Base-by-base conservation (phyloP, 1,140 invertebrate genomes). In the Teleopsis dalmanni region DNA sequence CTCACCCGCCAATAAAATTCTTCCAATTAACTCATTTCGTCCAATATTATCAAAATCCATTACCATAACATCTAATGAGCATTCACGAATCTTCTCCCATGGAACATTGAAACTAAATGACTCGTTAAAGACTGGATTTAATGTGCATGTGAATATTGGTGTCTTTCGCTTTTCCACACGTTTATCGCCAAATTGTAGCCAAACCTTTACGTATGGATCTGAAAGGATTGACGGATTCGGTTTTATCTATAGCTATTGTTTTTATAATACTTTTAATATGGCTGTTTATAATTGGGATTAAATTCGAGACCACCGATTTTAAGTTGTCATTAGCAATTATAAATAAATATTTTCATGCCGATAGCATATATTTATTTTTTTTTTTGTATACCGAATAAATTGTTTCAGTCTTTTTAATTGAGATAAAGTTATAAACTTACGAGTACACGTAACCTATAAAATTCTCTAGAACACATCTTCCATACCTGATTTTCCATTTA, bases 181-280 rank as follows among this genome's bases (percentile, higher is more conserved):
- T 57, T 95, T 94, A 55, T 95, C 92, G 10, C 90, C 89, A 65
- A 95, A 93, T 57, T 95, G 90, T 3, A 95, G 79, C 92, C 92
- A 96, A 5, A 95, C 88, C 71, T 95, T 96, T 1, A 95, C 91
- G 66, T 95, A 96, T 0, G 92, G 91, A 86, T 96, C 92, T 94
- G 41, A 44, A 34, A 57, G 11, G 14, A 27, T 27, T 42, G 14
- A 26, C 13, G 23, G 23, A 42, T 18, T 42, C 23, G 40, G 29
- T 42, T 40, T 42, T 42, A 43, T 29, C 16, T 14, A 36, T 13
- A 47, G 45, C 19, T 14, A 48, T 29, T 11, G 25, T 43, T 19
- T 23, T n/a, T 26, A 14, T 13, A 7, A 42, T 38, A 14, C 14
- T 42, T 49, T 33, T 19, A 3, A 6, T 22, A 31, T 46, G 33